Conservation (phyloP, 2,797 vertebrate species). For the Nasua narica region DNA sequence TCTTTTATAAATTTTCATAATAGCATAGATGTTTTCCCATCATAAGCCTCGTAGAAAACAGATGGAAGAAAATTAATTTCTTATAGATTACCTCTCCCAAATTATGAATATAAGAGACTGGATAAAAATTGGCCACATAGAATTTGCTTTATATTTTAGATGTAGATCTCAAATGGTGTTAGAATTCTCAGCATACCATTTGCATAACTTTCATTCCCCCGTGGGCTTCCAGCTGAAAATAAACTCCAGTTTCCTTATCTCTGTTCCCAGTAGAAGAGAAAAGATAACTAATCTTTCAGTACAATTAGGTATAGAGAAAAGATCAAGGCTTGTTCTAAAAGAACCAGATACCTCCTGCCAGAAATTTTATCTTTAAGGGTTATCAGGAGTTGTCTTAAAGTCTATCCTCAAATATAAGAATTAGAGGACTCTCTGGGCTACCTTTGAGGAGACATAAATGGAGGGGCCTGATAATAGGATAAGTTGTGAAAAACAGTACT, state of each 20-base stretch:
- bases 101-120: neutral
- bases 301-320: constrained; percentile 41
- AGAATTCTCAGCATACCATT: constrained; percentile 41
- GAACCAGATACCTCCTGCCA: neutral
- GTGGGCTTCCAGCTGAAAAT: constrained; percentile 28
- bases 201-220: constrained; percentile 37
- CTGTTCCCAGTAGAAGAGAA: neutral
- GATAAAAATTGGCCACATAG: neutral
- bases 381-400: constrained; percentile 30
- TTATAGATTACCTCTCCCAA: neutral
- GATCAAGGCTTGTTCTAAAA: constrained; percentile 40
- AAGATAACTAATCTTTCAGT: constrained; percentile 44
- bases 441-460: neutral
- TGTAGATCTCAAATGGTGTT: neutral
- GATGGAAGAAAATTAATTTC: neutral
- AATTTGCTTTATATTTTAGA: constrained; percentile 17
- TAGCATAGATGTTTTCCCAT: neutral
- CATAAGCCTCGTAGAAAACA: neutral
- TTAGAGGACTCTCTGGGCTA: neutral
- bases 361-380: constrained; percentile 16
- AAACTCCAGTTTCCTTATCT: constrained; percentile 54
- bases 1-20: neutral
- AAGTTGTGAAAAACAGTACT: neutral
- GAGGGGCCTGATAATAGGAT: neutral
- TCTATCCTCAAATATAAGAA: neutral